Evolutionary conservation across 2,888 invertebrate species (phyloP).

Genomic region (Scaptomyza polygonia): DNA sequence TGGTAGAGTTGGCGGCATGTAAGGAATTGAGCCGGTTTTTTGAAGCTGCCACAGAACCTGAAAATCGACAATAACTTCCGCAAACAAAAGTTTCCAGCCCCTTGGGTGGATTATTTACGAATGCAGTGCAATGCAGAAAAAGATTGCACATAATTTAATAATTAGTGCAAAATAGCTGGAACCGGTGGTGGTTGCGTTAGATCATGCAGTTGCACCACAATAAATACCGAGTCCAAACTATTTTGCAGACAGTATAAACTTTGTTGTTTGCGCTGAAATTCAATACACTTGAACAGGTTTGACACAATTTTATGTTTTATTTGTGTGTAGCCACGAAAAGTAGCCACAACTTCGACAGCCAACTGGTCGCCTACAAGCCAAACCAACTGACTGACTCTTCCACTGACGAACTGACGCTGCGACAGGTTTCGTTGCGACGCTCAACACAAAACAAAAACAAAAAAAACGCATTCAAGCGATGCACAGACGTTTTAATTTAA

Average conservation of each 20-base stretch:
- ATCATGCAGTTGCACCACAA: conserved; percentile 59
- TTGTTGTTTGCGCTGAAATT: conserved; percentile 18
- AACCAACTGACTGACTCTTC: conserved; percentile 4
- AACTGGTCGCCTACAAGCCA: conserved; percentile 5
- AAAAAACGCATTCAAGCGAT: conserved; percentile 22
- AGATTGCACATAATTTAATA: conserved; percentile 24
- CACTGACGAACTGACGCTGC: conserved; percentile 19
- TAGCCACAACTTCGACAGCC: conserved; percentile 27
- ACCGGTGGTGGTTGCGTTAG: conserved; percentile 32
- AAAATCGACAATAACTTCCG: conserved; percentile 35
- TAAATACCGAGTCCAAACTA: conserved; percentile 51
- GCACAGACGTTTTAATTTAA: conserved; percentile 26
- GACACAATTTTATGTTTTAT: conserved; percentile 59
- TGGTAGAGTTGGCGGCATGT: neutral
- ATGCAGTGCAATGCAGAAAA: conserved; percentile 23
- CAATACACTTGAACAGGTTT: conserved; percentile 67
- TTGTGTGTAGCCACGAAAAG: conserved; percentile 23
- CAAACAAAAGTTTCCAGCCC: conserved; percentile 44
- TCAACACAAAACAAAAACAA: neutral
- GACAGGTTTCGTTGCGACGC: conserved; percentile 39
- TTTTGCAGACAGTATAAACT: conserved; percentile 35
- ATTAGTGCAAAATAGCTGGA: conserved; percentile 13
- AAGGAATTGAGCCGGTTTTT: conserved; percentile 32
- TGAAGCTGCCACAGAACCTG: conserved; percentile 16
- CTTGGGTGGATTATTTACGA: conserved; percentile 33